Evolutionary conservation across 2,797 vertebrate species (phyloP).

Genomic region (Anableps anableps): DNA sequence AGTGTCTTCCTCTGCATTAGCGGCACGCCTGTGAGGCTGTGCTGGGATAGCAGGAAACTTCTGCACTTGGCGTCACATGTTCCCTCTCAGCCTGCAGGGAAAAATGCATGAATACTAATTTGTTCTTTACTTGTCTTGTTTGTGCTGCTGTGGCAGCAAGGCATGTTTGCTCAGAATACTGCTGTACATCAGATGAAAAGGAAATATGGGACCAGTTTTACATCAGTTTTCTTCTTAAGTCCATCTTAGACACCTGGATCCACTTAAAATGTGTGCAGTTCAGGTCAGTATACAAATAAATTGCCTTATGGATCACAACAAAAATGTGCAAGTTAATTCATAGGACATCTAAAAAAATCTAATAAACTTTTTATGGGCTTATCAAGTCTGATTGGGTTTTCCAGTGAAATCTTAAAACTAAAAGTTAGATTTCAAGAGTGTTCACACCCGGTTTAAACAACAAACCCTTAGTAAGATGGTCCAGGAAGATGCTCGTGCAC

Average conservation of each 20-base stretch:
- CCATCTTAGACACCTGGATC: background rate
- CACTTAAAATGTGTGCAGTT: background rate
- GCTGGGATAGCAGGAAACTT: conserved; percentile 6
- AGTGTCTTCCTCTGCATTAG: conserved; percentile 12
- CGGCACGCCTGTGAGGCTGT: conserved; percentile 9
- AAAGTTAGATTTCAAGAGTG: too few species aligned
- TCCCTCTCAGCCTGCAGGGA: conserved; percentile 23
- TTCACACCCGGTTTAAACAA: too few species aligned
- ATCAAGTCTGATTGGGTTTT: too few species aligned
- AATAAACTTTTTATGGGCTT: too few species aligned
- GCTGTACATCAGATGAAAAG: background rate
- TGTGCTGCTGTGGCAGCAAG: conserved; percentile 2
- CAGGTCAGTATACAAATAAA: background rate
- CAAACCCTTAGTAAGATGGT: too few species aligned
- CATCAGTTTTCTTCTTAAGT: background rate
- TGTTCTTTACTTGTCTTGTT: conserved; percentile 19
- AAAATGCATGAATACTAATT: conserved; percentile 18
- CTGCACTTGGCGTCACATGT: conserved; percentile 41
- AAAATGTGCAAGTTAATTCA: background rate
- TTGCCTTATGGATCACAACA: background rate
- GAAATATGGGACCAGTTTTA: background rate
- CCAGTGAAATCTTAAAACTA: too few species aligned
- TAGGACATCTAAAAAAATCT: background rate
- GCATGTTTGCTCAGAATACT: background rate
- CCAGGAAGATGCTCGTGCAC: too few species aligned